Base-by-base conservation (phyloP, 23 tunicate species). In the Styela clava region DNA sequence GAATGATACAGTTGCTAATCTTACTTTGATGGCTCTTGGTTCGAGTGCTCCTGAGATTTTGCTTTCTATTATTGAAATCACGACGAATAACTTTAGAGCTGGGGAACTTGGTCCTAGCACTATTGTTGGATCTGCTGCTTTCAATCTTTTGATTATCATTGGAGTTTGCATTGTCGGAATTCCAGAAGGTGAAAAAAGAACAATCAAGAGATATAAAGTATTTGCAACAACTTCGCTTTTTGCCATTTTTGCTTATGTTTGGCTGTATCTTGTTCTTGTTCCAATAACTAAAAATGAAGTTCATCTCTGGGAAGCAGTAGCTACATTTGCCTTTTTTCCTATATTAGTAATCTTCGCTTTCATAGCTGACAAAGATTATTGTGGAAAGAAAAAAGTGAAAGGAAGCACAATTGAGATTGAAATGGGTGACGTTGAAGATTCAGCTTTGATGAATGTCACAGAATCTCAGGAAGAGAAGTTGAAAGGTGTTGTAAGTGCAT, bases 1-100 rank as follows among this genome's bases (percentile, higher is more conserved):
- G 99, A 96, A 96, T 62, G 99, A 91, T 74, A 96, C 99, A 37
- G 99, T 96, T 20, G 99, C 99, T 2, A 96, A 96, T 74, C 64
- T 96, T n/a, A 96, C 99, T 51, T 67, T 96, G 33, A 91, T 96
- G 97, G 99, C 99, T 2, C 91, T 96, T 31, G 99, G 99, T 0
- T 91, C 97, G 7, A 86, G 92, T 69, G 89, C 96, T 2, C 99
- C 99, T 18, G 99, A 96, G 71, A 96, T 96, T 35, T 72, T 96
- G 67, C 94, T 96, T 34, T 84, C 92, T 19, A 84, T 91, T 2
- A 91, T 96, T 83, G 99, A 96, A 84, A 88, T 91, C 70, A 64
- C 87, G 2, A 86, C 85, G 24, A 96, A 91, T 82, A 87, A 87
- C 27, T 96, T 91, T 37, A 33, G 74, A 9, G 90, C 97, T 22